phyloP scores from a whole-genome alignment of 2,888 invertebrate genomes.

The Apamea epomidion region DNA sequence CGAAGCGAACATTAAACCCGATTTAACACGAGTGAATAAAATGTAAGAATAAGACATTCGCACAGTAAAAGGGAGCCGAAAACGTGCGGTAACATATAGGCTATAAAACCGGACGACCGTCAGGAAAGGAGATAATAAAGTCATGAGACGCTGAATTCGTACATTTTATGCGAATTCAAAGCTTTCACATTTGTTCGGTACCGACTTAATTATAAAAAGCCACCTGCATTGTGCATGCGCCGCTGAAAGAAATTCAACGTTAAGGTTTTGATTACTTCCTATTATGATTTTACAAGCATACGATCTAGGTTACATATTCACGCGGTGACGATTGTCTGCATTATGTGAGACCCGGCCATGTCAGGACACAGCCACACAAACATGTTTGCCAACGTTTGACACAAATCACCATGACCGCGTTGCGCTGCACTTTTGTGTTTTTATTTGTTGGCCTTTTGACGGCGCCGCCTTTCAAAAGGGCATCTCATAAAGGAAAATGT shows the following conservation, averaged over 20 bases:
- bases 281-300: slow-evolving; percentile 7
- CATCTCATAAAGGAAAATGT: slow-evolving; percentile 63
- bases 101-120: slow-evolving; percentile 61
- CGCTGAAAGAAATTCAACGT: slow-evolving; percentile 12
- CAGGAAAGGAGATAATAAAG: slow-evolving; percentile 63
- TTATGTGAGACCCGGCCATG: slow-evolving; percentile 32
- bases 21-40: slow-evolving; percentile 51
- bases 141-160: slow-evolving; percentile 51
- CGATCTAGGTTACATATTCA: slow-evolving; percentile 41
- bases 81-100: slow-evolving; percentile 53
- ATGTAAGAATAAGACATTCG: slow-evolving; percentile 52
- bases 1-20: slow-evolving; percentile 33
- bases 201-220: slow-evolving; percentile 45
- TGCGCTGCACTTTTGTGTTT: slow-evolving; percentile 58
- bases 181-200: slow-evolving; percentile 55
- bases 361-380: slow-evolving; percentile 43
- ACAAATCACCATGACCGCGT: slow-evolving; percentile 62
- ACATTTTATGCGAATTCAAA: slow-evolving; percentile 55
- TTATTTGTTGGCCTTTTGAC: slow-evolving; percentile 62
- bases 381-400: slow-evolving; percentile 63
- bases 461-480: slow-evolving; percentile 58
- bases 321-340: slow-evolving; percentile 28
- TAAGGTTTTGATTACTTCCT: slow-evolving; percentile 12
- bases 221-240: slow-evolving; percentile 23
- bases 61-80: slow-evolving; percentile 56